Conservation (phyloP, 1,140 invertebrate genomes). For the Druon quercuslanigerum region DNA sequence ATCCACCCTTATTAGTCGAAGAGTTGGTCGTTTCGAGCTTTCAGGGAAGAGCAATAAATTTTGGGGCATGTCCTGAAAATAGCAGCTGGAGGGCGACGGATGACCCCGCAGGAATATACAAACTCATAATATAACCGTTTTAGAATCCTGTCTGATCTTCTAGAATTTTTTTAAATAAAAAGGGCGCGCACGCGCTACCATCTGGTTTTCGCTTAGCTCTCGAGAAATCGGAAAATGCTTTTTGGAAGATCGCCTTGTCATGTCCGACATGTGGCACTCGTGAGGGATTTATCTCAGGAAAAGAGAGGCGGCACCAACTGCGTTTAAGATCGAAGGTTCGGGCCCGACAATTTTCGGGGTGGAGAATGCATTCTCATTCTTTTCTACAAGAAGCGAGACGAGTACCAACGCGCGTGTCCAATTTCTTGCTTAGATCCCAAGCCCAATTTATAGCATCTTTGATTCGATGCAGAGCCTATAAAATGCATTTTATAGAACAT, state of each 20-base stretch:
- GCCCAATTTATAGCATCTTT: constrained; percentile 34
- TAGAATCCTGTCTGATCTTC: constrained; percentile 16
- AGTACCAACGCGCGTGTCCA: not conserved
- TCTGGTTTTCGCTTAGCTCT: constrained; percentile 37
- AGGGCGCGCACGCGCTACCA: constrained; percentile 42
- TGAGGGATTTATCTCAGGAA: constrained; percentile 53
- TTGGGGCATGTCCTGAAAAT: constrained; percentile 1
- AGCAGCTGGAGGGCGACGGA: constrained; percentile 32
- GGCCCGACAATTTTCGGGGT: not conserved
- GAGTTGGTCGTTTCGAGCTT: not conserved
- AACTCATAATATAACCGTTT: not conserved
- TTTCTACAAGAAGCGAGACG: not conserved
- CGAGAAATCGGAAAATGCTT: constrained; percentile 56
- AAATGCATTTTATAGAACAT: not conserved
- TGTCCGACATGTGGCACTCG: constrained; percentile 66
- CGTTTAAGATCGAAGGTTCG: constrained; percentile 5
- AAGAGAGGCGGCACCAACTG: constrained; percentile 25
- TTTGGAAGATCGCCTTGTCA: constrained; percentile 42
- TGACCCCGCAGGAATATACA: constrained; percentile 9
- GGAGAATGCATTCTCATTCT: constrained; percentile 32
- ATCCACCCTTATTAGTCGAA: too few relatives aligned
- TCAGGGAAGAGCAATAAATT: constrained; percentile 21
- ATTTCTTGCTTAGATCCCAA: constrained; percentile 21
- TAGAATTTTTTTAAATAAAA: constrained; percentile 15
- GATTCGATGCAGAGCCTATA: constrained; percentile 7